Percentiles rank a stretch among this genome's conserved stretches.
Conservation (phyloP, 2,113 vertebrate genomes). For the Brachypodius melanocephalos region DNA sequence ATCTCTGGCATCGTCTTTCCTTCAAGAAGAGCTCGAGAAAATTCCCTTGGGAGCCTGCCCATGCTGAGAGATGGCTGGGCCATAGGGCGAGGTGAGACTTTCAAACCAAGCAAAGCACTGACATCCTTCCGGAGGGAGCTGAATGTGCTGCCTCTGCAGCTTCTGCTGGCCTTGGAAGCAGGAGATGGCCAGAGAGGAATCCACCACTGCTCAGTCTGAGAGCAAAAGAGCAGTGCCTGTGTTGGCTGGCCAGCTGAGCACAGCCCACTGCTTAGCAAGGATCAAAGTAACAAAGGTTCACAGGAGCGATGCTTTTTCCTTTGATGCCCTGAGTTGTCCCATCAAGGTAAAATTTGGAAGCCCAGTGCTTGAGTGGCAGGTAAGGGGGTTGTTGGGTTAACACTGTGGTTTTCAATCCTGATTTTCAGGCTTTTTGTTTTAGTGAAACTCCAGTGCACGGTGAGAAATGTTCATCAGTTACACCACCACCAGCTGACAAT, state of each 20-base stretch:
- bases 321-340: background rate
- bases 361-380: background rate
- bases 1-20: background rate
- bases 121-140: background rate
- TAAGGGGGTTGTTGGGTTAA: background rate
- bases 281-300: background rate
- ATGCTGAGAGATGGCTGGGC: background rate
- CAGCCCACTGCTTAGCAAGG: background rate
- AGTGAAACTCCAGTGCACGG: background rate
- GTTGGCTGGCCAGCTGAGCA: background rate
- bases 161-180: background rate
- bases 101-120: slow-evolving; percentile 9
- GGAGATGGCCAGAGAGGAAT: background rate
- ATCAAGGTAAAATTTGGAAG: background rate
- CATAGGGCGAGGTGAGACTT: background rate
- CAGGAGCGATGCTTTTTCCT: background rate
- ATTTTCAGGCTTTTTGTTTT: background rate
- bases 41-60: slow-evolving; percentile 15
- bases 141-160: slow-evolving; percentile 38
- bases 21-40: slow-evolving; percentile 9
- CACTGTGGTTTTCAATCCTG: background rate
- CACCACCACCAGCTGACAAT: background rate
- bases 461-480: background rate
- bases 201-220: background rate
- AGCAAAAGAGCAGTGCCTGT: background rate